Conservation (phyloP, 2,797 vertebrate genomes). For the Gymnopithys bicolor region DNA sequence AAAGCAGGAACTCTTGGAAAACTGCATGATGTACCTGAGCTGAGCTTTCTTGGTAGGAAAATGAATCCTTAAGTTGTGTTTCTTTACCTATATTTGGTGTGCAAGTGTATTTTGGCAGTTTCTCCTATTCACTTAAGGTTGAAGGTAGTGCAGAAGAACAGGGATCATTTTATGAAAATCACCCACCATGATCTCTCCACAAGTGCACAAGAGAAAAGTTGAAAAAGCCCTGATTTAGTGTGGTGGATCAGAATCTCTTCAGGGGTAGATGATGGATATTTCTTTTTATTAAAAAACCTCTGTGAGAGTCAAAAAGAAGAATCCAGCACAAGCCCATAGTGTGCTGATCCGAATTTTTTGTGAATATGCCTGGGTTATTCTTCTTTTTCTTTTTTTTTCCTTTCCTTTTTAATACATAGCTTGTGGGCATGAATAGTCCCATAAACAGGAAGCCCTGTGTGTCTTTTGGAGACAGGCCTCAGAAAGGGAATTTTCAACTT, state of each 20-base stretch:
- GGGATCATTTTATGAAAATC: background rate
- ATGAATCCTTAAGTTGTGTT: background rate
- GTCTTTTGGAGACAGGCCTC: constrained; percentile 28
- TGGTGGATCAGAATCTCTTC: background rate
- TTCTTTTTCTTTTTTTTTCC: too few species aligned
- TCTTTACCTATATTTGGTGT: background rate
- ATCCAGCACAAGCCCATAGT: background rate
- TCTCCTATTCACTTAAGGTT: background rate
- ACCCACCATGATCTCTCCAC: background rate
- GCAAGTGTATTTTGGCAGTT: background rate
- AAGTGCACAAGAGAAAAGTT: accelerated
- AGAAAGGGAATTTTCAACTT: constrained; percentile 17
- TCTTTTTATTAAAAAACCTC: background rate
- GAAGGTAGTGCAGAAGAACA: background rate
- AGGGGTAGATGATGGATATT: background rate
- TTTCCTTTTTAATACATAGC: background rate
- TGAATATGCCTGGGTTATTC: background rate
- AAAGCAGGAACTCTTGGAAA: background rate
- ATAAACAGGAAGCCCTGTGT: constrained; percentile 44
- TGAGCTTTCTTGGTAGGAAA: background rate
- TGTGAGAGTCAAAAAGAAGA: background rate
- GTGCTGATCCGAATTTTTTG: background rate
- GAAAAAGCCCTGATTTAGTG: background rate
- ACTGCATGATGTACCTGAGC: background rate
- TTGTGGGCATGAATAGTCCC: background rate